phyloP scores from a whole-genome alignment of 2,888 invertebrate genomes.

The Conops quadrifasciatus region DNA sequence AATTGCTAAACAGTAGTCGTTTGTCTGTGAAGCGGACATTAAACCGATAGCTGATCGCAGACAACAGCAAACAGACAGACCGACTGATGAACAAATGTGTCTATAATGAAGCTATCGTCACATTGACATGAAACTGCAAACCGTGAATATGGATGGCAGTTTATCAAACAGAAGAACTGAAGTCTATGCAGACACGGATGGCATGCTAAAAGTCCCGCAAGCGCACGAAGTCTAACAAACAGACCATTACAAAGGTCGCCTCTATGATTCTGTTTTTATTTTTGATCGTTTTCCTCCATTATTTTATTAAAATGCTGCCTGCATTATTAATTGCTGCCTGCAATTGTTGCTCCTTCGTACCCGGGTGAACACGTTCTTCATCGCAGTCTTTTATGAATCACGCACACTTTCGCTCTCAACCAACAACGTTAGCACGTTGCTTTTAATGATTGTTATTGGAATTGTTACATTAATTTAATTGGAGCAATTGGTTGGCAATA shows the following conservation, averaged over 20 bases:
- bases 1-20: neutral
- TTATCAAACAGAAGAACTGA: neutral
- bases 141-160: constrained; percentile 22
- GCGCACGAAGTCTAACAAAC: neutral
- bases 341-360: neutral
- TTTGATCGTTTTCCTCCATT: constrained; percentile 1
- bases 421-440: no score
- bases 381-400: no score
- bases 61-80: neutral
- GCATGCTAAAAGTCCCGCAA: neutral
- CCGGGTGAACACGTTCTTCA: no score
- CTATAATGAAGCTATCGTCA: constrained; percentile 28
- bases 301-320: constrained; percentile 15
- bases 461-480: constrained; percentile 10
- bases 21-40: neutral
- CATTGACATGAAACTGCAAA: constrained; percentile 25
- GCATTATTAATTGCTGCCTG: constrained; percentile 25
- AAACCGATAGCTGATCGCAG: neutral
- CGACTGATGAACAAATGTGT: constrained; percentile 11
- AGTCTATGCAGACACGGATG: neutral
- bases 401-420: neutral
- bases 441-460: constrained; percentile 27
- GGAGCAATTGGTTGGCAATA: constrained; percentile 30
- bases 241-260: no score
- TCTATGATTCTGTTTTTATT: neutral